These are phyloP conservation scores for Drosophila orena DNA, from an alignment of 1,140 invertebrate genomes.

Conservation along the genomic window DNA sequence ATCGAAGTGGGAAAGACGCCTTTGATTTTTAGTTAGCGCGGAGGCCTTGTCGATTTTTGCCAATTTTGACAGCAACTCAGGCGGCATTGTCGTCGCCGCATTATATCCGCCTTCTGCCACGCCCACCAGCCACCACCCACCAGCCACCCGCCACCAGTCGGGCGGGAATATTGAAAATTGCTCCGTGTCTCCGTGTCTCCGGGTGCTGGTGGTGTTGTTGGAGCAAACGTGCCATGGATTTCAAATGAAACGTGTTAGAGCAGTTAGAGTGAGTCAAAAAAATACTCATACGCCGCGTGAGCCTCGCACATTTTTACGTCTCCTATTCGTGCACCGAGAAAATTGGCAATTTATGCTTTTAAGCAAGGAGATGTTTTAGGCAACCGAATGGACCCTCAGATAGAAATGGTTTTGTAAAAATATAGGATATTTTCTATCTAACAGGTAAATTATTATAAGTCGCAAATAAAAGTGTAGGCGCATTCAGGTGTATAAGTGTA, in stretches of 20 bases:
- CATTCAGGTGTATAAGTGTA: too few species aligned
- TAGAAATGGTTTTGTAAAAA: too few species aligned
- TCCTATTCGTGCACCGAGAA: slow-evolving; percentile 26
- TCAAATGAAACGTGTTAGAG: slow-evolving; percentile 75
- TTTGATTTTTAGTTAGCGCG: slow-evolving; percentile 80
- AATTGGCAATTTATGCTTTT: not conserved
- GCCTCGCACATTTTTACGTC: slow-evolving; percentile 69
- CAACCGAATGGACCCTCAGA: too few species aligned
- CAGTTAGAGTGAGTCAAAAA: slow-evolving; percentile 45
- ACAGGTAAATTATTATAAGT: too few species aligned
- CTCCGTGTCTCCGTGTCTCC: slow-evolving; percentile 50
- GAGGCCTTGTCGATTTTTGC: slow-evolving; percentile 69
- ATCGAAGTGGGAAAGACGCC: slow-evolving; percentile 45
- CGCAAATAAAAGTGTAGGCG: too few species aligned
- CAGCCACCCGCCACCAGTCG: slow-evolving; percentile 29
- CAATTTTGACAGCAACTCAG: slow-evolving; percentile 72
- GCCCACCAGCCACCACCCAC: slow-evolving; percentile 28
- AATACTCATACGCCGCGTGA: slow-evolving; percentile 76
- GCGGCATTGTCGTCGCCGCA: slow-evolving; percentile 56
- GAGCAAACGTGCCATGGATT: slow-evolving; percentile 76
- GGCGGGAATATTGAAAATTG: slow-evolving; percentile 74
- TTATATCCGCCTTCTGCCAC: slow-evolving; percentile 77
- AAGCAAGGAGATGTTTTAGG: too few species aligned
- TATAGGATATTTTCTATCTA: too few species aligned
- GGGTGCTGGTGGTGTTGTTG: slow-evolving; percentile 39